Conservation (phyloP, 2,113 vertebrate species). For the Hemicordylus capensis region DNA sequence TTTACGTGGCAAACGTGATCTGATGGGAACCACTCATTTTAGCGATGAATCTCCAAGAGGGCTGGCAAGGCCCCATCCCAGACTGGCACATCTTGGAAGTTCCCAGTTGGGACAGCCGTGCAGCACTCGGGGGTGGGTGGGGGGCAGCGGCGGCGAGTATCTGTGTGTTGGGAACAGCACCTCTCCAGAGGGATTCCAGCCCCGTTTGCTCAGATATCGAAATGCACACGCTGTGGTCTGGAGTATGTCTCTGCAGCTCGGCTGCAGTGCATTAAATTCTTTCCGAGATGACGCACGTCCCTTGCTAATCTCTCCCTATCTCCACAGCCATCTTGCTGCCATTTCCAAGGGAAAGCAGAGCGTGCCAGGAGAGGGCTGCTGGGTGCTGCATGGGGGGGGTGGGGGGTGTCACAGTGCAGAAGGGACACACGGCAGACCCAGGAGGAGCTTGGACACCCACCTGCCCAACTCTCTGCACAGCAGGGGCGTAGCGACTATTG, state of each 20-base stretch:
- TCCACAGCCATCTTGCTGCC: not conserved
- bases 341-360: no score
- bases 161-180: not conserved
- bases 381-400: not conserved
- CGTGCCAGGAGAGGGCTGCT: not conserved
- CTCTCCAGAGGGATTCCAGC: not conserved
- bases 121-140: not conserved
- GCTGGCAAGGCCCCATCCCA: accelerated
- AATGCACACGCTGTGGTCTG: not conserved
- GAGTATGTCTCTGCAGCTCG: not conserved
- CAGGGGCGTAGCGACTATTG: no score
- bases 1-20: no score
- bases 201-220: not conserved
- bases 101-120: no score
- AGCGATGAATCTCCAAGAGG: not conserved
- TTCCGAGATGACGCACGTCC: not conserved
- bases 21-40: no score
- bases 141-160: no score
- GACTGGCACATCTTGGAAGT: not conserved
- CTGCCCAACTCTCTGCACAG: not conserved
- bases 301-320: no score
- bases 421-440: not conserved
- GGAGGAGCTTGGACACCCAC: not conserved
- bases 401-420: not conserved
- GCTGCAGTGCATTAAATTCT: not conserved